Evolutionary conservation across 1,140 invertebrate genomes (phyloP), one percentile per base, ranked within the genome.

Genomic region (Drosophila kepulauana): DNA sequence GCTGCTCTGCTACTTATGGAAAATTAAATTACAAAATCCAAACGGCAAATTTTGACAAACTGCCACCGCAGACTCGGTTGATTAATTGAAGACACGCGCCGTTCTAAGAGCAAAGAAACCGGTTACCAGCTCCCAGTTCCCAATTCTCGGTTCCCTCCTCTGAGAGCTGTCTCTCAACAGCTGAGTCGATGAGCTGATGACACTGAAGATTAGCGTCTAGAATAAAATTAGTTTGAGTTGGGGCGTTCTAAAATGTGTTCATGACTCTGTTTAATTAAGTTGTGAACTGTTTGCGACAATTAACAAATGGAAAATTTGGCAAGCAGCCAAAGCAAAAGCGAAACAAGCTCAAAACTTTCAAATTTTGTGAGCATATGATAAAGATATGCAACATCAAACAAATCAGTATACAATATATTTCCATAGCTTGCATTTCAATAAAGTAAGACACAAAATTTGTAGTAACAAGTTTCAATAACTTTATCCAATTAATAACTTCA

Each of bases 41-140:
- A 46, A 38, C 35, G 35, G 33, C 58, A 57, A 48, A 49, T 41
- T 54, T 69, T 56, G 46, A 51, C 71, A 25, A 20, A 45, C 41
- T 45, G 5, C 45, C 51, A 43, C 51, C 48, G 57, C 49, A 46
- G 62, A 7, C 49, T 52, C 45, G 51, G 45, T 64, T 84, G 85
- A 88, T 89, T 88, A 89, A 88, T 88, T 84, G 74, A 70, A 78
- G 85, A 71, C 84, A 88, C 80, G 80, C 85, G 85, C 61, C 84
- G 38, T n/a, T 46, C 48, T 13, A 73, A 61, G 25, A 35, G 20
- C n/a, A 28, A 46, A 69, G 58, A 84, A 87, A 88, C 84, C 80
- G 85, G 84, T 88, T 87, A 57, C 51, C 43, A 51, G 33, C 33
- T 30, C 30, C 43, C 45, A 16, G 20, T 25, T 45, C 6, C 6